A percentile compares a stretch with the other conserved stretches of the same genome.
Conservation (phyloP, 2,113 vertebrate species). For the Ameiurus melas region DNA sequence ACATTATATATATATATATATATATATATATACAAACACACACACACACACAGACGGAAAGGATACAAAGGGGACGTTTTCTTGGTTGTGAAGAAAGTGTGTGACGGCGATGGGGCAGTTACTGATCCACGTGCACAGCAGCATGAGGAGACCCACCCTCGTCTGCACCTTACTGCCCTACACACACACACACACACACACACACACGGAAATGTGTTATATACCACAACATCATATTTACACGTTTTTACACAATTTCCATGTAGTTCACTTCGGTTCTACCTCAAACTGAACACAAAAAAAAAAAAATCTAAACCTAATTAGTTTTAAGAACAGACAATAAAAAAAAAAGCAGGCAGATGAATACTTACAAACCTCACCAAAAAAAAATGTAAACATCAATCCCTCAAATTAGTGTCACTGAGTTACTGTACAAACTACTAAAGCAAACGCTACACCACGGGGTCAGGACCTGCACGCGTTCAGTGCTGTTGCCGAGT, state of each 20-base stretch:
- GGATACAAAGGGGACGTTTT: conserved; percentile 99
- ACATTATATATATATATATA: too few relatives aligned
- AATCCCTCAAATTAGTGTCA: not conserved
- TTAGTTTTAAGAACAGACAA: too few relatives aligned
- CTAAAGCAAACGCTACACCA: not conserved
- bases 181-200: conserved; percentile 45
- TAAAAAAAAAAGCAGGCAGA: too few relatives aligned
- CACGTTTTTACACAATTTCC: not conserved
- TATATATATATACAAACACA: too few relatives aligned
- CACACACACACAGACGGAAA: conserved; percentile 49
- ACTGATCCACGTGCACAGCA: conserved; percentile 96
- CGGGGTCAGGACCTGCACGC: not conserved
- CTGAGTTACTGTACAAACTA: not conserved
- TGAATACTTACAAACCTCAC: too few relatives aligned
- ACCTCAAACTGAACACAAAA: not conserved
- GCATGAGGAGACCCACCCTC: conserved; percentile 91
- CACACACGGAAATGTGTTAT: conserved; percentile 16
- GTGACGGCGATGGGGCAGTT: conserved; percentile 97
- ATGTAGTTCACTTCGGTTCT: not conserved
- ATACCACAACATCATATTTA: not conserved
- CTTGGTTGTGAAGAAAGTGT: conserved; percentile 95
- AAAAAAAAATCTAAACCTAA: too few relatives aligned
- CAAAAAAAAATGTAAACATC: not conserved
- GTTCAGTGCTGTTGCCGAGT: not conserved
- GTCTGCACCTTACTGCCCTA: conserved; percentile 99